Evolutionary conservation across 2,113 vertebrate genomes (phyloP).

Genomic region (Lates calcarifer): DNA sequence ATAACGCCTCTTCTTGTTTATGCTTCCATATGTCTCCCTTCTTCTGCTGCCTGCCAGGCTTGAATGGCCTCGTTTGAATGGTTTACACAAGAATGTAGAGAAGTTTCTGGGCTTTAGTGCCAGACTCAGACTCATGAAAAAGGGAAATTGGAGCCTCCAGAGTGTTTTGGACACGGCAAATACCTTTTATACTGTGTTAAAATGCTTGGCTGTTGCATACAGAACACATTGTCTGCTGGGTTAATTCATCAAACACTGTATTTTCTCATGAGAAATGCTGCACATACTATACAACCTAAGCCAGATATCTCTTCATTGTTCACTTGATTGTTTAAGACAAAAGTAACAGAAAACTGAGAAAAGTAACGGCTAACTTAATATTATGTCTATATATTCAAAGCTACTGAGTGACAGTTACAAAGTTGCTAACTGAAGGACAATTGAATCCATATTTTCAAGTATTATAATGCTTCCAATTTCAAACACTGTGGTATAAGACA

Average conservation of each 20-base stretch:
- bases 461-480: not conserved
- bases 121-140: conserved; percentile 20
- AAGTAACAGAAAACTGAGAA: not conserved
- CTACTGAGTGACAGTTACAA: not conserved
- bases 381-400: no score
- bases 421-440: not conserved
- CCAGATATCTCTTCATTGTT: not conserved
- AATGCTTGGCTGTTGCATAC: conserved; percentile 7
- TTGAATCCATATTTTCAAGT: not conserved
- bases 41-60: conserved; percentile 54
- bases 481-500: not conserved
- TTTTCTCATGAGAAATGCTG: not conserved
- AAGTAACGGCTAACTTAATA: not conserved
- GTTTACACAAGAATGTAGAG: conserved; percentile 42
- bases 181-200: conserved; percentile 8
- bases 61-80: conserved; percentile 46
- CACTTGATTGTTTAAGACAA: not conserved
- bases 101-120: conserved; percentile 21
- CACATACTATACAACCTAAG: not conserved
- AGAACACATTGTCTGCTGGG: not conserved
- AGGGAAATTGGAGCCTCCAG: conserved; percentile 13
- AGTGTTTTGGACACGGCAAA: conserved; percentile 8
- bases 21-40: conserved; percentile 56
- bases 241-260: not conserved
- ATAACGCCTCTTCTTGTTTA: conserved; percentile 57